Evolutionary conservation across 2,113 vertebrate genomes (phyloP).

Genomic region (Piliocolobus tephrosceles): DNA sequence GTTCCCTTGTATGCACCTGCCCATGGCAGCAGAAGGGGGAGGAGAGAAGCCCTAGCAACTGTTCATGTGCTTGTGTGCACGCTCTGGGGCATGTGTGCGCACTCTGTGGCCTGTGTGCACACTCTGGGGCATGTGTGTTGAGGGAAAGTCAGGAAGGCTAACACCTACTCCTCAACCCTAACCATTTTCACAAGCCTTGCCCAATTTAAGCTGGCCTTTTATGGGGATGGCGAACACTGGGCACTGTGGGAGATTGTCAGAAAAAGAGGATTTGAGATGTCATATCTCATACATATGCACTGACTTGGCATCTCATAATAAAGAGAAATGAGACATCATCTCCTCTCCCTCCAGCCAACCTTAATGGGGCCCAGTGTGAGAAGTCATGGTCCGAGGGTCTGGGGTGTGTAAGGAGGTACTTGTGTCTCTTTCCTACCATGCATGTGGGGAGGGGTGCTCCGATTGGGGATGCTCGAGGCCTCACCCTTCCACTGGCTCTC

Average conservation of each 20-base stretch:
- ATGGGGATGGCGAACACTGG: neutral
- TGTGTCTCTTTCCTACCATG: neutral
- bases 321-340: neutral
- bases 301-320: neutral
- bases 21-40: neutral
- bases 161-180: neutral
- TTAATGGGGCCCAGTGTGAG: neutral
- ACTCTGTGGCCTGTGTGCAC: neutral
- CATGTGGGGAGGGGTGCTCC: neutral
- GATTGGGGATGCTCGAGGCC: neutral
- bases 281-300: neutral
- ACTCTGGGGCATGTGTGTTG: neutral
- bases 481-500: slow-evolving; percentile 36
- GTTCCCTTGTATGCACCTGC: neutral
- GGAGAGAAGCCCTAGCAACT: neutral
- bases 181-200: neutral
- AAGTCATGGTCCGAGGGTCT: neutral
- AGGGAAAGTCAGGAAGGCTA: neutral
- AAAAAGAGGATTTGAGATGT: neutral
- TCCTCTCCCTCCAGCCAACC: neutral
- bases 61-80: rapidly evolving
- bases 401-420: neutral
- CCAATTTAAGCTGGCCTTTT: neutral
- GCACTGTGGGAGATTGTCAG: neutral
- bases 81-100: too few species aligned